Base-by-base conservation (phyloP, 2,797 vertebrate genomes). In the Paratrypauchen microcephalus region DNA sequence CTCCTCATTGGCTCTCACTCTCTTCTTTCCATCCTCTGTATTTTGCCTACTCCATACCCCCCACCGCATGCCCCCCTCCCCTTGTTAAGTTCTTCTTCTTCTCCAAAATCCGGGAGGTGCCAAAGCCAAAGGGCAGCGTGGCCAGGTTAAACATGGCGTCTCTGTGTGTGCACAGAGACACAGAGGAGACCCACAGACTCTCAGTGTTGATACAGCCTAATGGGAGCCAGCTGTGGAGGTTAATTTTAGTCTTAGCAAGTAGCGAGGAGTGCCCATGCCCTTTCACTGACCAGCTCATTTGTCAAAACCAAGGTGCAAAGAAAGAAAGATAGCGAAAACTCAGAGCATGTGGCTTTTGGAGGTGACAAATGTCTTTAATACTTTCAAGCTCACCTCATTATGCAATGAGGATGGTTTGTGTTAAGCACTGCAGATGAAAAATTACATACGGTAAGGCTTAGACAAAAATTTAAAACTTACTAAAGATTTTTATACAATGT, bases 151-250 rank as follows among this genome's bases (percentile, higher is more conserved):
- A 89, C 87, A 83, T 88, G 83, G 81, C 77, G 1, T 54, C 52
- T 68, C 69, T 21, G 65, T 65, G 68, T 66, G 64, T 68, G 60
- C 23, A 68, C 56, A 7, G 19, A 67, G 50, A 66, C 70, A 66
- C 26, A 75, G 72, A 79, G 80, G 75, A 81, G 82, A 84, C 83
- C 83, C 80, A 83, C 79, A 92, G 89, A 70, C 88, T 84, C 75
- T 80, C 72, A 84, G 84, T 91, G 91, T 91, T 78, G 79, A 85
- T 86, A 77, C 83, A 78, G 78, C 75, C 89, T 94, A 93, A 94
- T 92, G 86, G 88, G 87, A 92, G 80, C 88, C 92, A 94, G 92
- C 92, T 94, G 93, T 91, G 91, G 83, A 87, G 87, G 89, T 85
- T 92, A 89, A 93, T 87, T 92, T 93, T 91, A 91, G 91, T 73